Evolutionary conservation across 2,888 invertebrate species (phyloP), one percentile per base, ranked within the genome.

Genomic region (Morpho helenor): DNA sequence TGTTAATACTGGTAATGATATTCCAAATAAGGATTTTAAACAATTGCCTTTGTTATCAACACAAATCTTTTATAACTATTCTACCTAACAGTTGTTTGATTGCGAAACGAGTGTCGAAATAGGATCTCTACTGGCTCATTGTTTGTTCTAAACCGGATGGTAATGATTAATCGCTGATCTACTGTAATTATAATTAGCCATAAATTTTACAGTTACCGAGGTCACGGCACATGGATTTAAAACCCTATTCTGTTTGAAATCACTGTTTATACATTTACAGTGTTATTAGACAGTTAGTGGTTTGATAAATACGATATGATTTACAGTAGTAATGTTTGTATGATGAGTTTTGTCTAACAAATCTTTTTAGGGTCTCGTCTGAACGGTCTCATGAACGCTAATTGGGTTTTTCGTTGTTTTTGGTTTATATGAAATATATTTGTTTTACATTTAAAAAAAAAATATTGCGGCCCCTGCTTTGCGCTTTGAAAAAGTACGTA

Each of bases 21-120:
- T 61, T 47, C 56, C 58, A 61, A 59, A 61, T 61, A 59, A 62
- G 50, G 56, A 57, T 49, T 52, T 57, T 49, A 57, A 60, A 63
- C 62, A 56, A 63, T 60, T 49, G 44, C 56, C 58, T 49, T 52
- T 59, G 61, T 60, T 63, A 66, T 64, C 64, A 42, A 47, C 57
- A 56, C 61, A 62, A 59, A 66, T 67, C 66, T 62, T 60, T 61
- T 49, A 58, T 52, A 56, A 60, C 70, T 66, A 61, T 72, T 72
- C 67, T 66, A 60, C 62, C 67, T 67, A 62, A 64, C 67, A 64
- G 66, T 69, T 59, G 69, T 75, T 73, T 71, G 70, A 76, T 77
- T 78, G 67, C 74, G 71, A 78, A 78, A 76, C 66, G 66, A 67
- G 75, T 79, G 70, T 72, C 68, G 76, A 77, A 80, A 79, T 77